Evolutionary conservation across 2,888 invertebrate species (phyloP).

Genomic region (Dolichopus griseipennis): DNA sequence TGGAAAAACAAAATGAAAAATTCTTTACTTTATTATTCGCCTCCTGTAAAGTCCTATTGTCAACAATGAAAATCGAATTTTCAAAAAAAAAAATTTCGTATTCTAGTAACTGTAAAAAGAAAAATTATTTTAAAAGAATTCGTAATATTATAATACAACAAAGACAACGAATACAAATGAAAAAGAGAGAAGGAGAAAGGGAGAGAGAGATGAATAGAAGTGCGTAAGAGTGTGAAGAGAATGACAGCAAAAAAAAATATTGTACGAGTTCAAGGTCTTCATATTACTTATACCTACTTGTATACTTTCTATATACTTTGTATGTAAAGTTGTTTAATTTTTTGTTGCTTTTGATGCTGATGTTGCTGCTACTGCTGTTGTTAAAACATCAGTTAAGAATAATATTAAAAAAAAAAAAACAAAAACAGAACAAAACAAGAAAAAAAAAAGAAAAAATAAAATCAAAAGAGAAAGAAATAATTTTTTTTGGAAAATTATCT

Average conservation of each 20-base stretch:
- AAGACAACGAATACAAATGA: neutral
- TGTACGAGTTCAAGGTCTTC: neutral
- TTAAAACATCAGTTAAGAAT: neutral
- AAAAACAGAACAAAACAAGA: neutral
- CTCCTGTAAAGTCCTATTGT: conserved; percentile 1
- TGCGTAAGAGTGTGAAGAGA: too few species aligned
- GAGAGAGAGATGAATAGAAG: too few species aligned
- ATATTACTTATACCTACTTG: neutral
- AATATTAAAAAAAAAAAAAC: neutral
- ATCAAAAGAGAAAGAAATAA: neutral
- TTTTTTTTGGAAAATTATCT: neutral
- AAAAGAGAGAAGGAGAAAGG: neutral
- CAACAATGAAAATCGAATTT: neutral
- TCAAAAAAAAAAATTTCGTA: neutral
- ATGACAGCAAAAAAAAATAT: too few species aligned
- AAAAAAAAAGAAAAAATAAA: neutral
- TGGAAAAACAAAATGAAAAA: neutral
- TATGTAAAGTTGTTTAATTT: too few species aligned
- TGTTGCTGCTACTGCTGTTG: neutral
- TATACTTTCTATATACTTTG: neutral
- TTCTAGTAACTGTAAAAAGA: neutral
- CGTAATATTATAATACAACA: neutral
- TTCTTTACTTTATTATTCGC: neutral
- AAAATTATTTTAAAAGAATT: neutral
- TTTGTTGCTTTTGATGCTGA: too few species aligned